phyloP scores from a whole-genome alignment of 2,113 vertebrate genomes.

The Tragelaphus imberbis region DNA sequence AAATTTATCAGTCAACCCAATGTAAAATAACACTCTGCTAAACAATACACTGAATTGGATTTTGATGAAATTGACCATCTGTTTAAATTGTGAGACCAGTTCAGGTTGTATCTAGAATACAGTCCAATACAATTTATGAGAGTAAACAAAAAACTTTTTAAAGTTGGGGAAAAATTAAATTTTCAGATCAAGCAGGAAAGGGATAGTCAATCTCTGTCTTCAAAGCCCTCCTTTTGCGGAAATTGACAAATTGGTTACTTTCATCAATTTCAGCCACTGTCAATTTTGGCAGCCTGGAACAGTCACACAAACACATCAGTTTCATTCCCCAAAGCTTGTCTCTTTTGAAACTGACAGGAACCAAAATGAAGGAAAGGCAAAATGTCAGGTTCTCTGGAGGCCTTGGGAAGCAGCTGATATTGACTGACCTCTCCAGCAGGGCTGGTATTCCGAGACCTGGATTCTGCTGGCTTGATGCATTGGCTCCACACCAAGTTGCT shows the following conservation, averaged over 20 bases:
- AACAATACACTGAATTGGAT: conserved; percentile 51
- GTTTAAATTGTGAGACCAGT: conserved; percentile 31
- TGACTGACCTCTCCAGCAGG: conserved; percentile 10
- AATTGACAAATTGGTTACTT: conserved; percentile 69
- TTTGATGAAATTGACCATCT: conserved; percentile 45
- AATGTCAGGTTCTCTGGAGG: background rate
- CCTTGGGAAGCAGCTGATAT: background rate
- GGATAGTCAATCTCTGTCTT: conserved; percentile 48
- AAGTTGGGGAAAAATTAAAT: conserved; percentile 56
- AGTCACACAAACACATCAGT: conserved; percentile 52
- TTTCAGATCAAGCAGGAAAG: conserved; percentile 28
- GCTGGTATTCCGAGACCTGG: background rate
- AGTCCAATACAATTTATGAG: conserved; percentile 36
- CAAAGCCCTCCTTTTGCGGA: conserved; percentile 38
- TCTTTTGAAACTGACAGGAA: conserved; percentile 48
- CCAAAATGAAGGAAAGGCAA: conserved; percentile 39
- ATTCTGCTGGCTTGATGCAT: background rate
- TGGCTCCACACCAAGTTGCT: background rate
- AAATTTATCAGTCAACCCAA: conserved; percentile 22
- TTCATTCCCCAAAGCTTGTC: conserved; percentile 24
- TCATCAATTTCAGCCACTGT: conserved; percentile 50
- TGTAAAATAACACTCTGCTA: conserved; percentile 6
- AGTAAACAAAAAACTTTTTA: conserved; percentile 40
- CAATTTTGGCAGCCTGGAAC: conserved; percentile 45
- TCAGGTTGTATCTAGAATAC: background rate